Evolutionary conservation across 2,888 invertebrate species (phyloP), one percentile per base, ranked within the genome.

Genomic region (Apamea anceps): DNA sequence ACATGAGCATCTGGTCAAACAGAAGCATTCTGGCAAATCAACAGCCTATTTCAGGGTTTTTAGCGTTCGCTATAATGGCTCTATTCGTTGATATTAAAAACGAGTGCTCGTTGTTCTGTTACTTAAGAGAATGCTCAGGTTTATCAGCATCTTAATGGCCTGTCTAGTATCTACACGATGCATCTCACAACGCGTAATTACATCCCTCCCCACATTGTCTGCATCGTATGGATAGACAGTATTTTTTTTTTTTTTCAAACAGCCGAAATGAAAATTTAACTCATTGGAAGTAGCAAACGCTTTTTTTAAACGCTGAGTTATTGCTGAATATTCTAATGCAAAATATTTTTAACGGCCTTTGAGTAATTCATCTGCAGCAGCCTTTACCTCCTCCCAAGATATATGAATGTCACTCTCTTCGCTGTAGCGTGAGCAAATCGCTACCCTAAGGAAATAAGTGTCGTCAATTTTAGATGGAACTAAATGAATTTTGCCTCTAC

Each of bases 401-500:
- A 98, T 97, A 63, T 98, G 97, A 89, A 99, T 98, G 91, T 99
- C 99, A 80, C 97, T 97, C 45, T 98, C 97, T 92, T 98, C 98
- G 5, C 98, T 98, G 91, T 97, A 98, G 79, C 99, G 97, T 0
- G 99, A 99, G 93, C 99, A 99, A 84, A 99, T 97, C 0, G 99
- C 99, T 94, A 99, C 97, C 81, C 99, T 97, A 72, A 99, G 96
- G 96, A 99, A 99, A 94, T 98, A 99, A 0, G 97, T 97, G 84
- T 98, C 99, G 68, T 98, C 97, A 80, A 99, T 98, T 95, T 98
- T 98, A 0, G 99, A 98, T 0, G 99, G 99, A 28, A 99, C 99
- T 92, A 99, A 97, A 93, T 99, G 99, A 86, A 99, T 99, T 88
- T 98, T 98, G 8, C 99, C 99, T 77, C 98, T 98, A 0, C 98